Evolutionary conservation across 2,113 vertebrate genomes (phyloP), one percentile per base, ranked within the genome.

Genomic region (Phyllostomus discolor): DNA sequence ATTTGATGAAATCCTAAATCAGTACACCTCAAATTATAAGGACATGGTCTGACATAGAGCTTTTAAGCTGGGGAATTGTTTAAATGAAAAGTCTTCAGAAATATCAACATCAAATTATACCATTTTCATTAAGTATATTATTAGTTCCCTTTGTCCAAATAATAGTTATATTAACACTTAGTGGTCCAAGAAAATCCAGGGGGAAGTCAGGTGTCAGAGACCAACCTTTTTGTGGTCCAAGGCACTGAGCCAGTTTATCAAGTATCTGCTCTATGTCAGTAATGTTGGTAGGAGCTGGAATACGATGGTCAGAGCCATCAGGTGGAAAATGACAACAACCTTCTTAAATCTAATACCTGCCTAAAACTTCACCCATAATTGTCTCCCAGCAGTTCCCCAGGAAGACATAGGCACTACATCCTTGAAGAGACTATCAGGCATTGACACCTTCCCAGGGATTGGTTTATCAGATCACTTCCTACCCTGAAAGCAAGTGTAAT

Each of bases 101-200:
- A 93, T 57, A 91, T n/a, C 38, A 84, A 94, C 75, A 84, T 73
- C 83, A 97, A 95, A 83, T 78, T 48, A 46, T 31, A 57, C 4
- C n/a, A 90, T 79, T 93, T 95, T 92, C 28, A 66, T 87, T 91
- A 95, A 91, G 70, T 76, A 83, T 66, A 52, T 73, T 62, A 79
- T 48, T 69, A 80, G 50, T 72, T 14, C 19, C 7, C 46, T 89
- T 88, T 88, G n/a, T 88, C 38, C 57, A 64, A 94, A 91, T 43
- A 88, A 80, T 50, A 66, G 10, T 88, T 91, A 76, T 16, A n/a
- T 15, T 48, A 73, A 76, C 12, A 24, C 41, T 76, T 81, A n/a
- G 28, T 81, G 2, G 16, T n/a, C 38, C 50, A 72, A 70, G 43
- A 94, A 92, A 72, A 79, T 92, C n/a, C 24, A 57, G 16, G 24